phyloP scores from a whole-genome alignment of 2,888 invertebrate genomes.

The Cheilosia scutellata region DNA sequence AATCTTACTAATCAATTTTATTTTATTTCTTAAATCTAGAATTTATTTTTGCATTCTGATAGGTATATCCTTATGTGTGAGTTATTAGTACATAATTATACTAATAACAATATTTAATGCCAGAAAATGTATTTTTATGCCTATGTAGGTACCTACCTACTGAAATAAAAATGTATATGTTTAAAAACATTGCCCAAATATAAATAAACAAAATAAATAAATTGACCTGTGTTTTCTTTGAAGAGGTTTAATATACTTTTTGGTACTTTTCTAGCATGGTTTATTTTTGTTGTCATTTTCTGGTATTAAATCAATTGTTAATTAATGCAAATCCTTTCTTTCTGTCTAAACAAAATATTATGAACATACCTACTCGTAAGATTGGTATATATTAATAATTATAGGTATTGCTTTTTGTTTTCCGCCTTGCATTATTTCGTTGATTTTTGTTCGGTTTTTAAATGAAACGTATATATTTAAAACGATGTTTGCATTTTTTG shows the following conservation, averaged over 20 bases:
- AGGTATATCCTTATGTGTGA: slow-evolving; percentile 15
- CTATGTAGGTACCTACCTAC: slow-evolving; percentile 6
- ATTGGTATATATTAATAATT: not conserved
- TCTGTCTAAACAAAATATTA: not conserved
- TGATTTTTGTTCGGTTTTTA: too few species aligned
- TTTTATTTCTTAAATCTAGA: slow-evolving; percentile 43
- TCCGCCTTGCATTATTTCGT: not conserved
- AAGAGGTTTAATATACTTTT: slow-evolving; percentile 14
- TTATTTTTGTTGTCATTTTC: slow-evolving; percentile 58
- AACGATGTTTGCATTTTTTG: too few species aligned
- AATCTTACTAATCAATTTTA: slow-evolving; percentile 55
- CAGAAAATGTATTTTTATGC: slow-evolving; percentile 65
- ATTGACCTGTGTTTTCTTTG: slow-evolving; percentile 64
- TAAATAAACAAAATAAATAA: slow-evolving; percentile 50
- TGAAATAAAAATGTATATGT: slow-evolving; percentile 35
- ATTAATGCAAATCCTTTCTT: not conserved
- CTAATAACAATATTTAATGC: slow-evolving; percentile 68
- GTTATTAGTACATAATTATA: slow-evolving; percentile 29
- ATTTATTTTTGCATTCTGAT: slow-evolving; percentile 36
- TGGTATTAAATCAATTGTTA: slow-evolving; percentile 65
- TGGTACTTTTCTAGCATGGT: slow-evolving; percentile 20
- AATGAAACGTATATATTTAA: too few species aligned
- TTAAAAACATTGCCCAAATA: slow-evolving; percentile 40
- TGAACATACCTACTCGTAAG: not conserved
- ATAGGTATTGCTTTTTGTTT: not conserved